phyloP scores from a whole-genome alignment of 2,797 vertebrate genomes.

The Falco naumanni region DNA sequence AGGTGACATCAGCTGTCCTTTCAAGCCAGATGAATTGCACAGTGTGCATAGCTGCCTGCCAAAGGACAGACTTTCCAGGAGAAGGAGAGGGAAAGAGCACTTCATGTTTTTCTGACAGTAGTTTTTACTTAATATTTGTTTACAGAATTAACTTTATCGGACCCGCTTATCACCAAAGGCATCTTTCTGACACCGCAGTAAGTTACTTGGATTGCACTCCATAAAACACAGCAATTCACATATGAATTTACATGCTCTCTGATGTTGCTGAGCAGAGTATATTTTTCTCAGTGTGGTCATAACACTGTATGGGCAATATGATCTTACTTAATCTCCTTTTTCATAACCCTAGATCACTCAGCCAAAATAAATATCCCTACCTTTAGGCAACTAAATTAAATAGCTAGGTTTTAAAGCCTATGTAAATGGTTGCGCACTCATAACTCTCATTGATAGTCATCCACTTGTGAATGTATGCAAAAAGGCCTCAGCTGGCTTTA shows the following conservation, averaged over 20 bases:
- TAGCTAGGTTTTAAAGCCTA: background rate
- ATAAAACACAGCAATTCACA: background rate
- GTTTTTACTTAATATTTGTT: conserved; percentile 47
- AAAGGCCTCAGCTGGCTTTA: background rate
- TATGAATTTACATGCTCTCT: background rate
- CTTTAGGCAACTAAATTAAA: conserved; percentile 2
- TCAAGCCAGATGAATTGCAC: conserved; percentile 54
- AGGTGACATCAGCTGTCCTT: conserved; percentile 58
- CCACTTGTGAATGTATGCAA: background rate
- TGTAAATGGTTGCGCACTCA: background rate
- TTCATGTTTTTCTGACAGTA: background rate
- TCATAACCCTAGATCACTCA: background rate
- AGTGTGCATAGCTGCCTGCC: background rate
- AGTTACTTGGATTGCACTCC: background rate
- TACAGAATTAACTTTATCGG: conserved; percentile 11
- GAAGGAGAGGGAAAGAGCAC: background rate
- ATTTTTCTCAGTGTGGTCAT: conserved; percentile 17
- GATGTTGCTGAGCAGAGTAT: background rate
- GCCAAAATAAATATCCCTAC: conserved; percentile 3
- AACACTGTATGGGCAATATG: background rate
- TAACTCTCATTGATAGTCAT: background rate
- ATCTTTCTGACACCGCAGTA: background rate
- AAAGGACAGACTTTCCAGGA: conserved; percentile 27
- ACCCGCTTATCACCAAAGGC: background rate
- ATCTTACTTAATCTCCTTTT: conserved; percentile 21